Evolutionary conservation across 2,113 vertebrate genomes (phyloP).

Genomic region (Daphoenositta chrysoptera): DNA sequence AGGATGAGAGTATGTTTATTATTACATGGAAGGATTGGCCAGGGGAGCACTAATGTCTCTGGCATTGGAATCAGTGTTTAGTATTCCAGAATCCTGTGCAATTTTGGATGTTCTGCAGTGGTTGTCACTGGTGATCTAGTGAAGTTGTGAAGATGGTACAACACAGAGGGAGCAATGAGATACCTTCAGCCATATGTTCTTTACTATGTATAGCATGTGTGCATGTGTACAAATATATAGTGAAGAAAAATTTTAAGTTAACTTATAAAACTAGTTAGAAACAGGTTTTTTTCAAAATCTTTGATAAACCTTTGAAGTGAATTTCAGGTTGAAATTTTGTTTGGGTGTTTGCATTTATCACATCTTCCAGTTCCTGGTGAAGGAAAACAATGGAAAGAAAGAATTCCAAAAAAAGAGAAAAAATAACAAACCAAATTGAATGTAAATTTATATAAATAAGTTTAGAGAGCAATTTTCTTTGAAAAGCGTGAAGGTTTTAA

Average conservation of each 20-base stretch:
- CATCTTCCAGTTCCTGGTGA: background rate
- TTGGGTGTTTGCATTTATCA: background rate
- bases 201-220: rapidly evolving
- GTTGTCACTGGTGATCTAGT: background rate
- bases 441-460: background rate
- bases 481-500: background rate
- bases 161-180: background rate
- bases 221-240: background rate
- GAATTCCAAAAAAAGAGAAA: background rate
- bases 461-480: background rate
- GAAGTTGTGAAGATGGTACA: background rate
- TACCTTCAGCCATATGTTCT: background rate
- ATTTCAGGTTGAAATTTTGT: background rate
- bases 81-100: background rate
- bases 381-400: background rate
- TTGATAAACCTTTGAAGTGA: background rate
- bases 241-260: background rate
- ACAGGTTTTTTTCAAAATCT: background rate
- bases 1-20: background rate
- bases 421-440: background rate
- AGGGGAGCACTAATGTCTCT: background rate
- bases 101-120: background rate
- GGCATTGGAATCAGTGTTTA: background rate
- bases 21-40: background rate
- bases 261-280: background rate